Conservation (phyloP, 2,888 invertebrate genomes). For the Polyommatus icarus region DNA sequence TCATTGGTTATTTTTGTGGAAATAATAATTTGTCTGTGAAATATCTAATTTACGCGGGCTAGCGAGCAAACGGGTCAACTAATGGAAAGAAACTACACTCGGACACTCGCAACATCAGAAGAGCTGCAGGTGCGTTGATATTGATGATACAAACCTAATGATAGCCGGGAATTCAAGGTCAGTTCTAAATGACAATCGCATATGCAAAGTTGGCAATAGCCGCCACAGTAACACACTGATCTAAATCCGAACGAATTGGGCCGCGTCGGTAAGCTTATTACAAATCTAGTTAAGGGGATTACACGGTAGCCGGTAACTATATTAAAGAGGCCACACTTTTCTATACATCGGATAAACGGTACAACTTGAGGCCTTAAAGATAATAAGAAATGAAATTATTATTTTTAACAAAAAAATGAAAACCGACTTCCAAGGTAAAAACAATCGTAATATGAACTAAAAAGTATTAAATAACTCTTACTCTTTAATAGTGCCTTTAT, state of each 20-base stretch:
- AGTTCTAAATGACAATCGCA: background rate
- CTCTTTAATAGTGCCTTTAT: too few species aligned
- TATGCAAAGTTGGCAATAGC: slow-evolving; percentile 15
- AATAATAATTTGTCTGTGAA: too few species aligned
- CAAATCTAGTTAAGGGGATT: slow-evolving; percentile 28
- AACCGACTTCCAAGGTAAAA: too few species aligned
- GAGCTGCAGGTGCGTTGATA: background rate
- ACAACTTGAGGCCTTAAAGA: background rate
- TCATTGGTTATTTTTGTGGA: too few species aligned
- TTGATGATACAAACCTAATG: background rate
- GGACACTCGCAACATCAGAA: too few species aligned
- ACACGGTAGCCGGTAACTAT: slow-evolving; percentile 3
- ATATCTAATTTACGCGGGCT: too few species aligned
- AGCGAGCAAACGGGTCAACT: too few species aligned
- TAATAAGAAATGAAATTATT: too few species aligned
- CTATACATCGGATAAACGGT: background rate
- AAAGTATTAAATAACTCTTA: too few species aligned
- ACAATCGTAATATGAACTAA: too few species aligned
- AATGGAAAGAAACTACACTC: too few species aligned
- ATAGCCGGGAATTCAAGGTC: background rate
- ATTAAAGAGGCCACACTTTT: slow-evolving; percentile 29
- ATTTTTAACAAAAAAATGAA: too few species aligned
- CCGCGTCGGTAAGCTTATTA: slow-evolving; percentile 23
- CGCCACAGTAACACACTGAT: slow-evolving; percentile 11
- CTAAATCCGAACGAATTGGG: slow-evolving; percentile 29